Evolutionary conservation across 2,113 vertebrate genomes (phyloP).

Genomic region (Eira barbara): DNA sequence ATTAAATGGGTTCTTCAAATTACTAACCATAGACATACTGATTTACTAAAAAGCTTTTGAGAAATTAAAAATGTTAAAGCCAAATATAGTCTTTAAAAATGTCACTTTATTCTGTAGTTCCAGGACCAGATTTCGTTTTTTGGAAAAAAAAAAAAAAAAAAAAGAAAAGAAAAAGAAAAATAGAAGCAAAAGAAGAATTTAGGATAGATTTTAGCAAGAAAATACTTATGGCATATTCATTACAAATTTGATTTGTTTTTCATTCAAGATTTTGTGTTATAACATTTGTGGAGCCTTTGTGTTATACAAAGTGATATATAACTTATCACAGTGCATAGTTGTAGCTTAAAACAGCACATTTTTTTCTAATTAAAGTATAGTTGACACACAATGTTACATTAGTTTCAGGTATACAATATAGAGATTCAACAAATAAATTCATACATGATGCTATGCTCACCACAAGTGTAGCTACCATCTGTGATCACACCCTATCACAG

Average conservation of each 20-base stretch:
- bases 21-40: not conserved
- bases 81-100: not conserved
- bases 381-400: not conserved
- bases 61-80: slow-evolving; percentile 10
- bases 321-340: not conserved
- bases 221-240: not conserved
- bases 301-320: not conserved
- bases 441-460: not conserved
- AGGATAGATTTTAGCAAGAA: not conserved
- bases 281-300: not conserved
- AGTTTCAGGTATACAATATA: not conserved
- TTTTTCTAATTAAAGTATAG: not conserved
- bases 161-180: not conserved
- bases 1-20: not conserved
- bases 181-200: not conserved
- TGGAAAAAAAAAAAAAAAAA: not conserved
- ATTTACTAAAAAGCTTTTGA: not conserved
- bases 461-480: not conserved
- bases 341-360: not conserved
- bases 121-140: not conserved
- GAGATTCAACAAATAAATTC: not conserved
- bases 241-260: not conserved
- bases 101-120: not conserved
- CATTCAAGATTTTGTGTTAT: not conserved
- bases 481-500: not conserved